Percentiles rank a stretch among this genome's conserved stretches.
Evolutionary conservation across 53 echinoderm and acorn worm species (phyloP).

Genomic region (Echinarachnius parma): DNA sequence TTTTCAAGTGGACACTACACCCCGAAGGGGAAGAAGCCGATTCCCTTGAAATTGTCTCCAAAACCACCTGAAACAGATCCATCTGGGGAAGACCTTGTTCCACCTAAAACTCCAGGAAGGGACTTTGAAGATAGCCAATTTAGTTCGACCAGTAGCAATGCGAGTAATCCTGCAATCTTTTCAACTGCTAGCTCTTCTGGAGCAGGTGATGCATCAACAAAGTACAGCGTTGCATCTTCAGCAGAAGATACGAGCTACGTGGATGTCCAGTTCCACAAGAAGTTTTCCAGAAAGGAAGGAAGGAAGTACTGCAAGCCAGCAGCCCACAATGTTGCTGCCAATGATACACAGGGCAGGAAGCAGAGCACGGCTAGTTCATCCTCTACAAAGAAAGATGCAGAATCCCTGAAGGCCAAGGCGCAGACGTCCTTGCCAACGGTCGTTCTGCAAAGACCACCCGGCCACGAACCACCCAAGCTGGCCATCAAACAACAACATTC

Average conservation of each 20-base stretch:
- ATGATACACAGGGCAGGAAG: slow-evolving; percentile 30
- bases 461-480: slow-evolving; percentile 44
- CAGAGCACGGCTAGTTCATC: slow-evolving; percentile 2
- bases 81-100: slow-evolving; percentile 57
- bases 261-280: slow-evolving; percentile 91
- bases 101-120: slow-evolving; percentile 78
- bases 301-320: slow-evolving; percentile 72
- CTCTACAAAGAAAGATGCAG: slow-evolving; percentile 30
- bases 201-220: slow-evolving; percentile 6
- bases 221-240: slow-evolving; percentile 18
- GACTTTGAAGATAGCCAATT: slow-evolving; percentile 34
- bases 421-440: slow-evolving; percentile 49
- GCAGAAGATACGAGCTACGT: slow-evolving; percentile 38
- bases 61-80: slow-evolving; percentile 25
- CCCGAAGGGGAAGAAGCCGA: slow-evolving; percentile 42
- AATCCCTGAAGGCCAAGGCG: slow-evolving; percentile 29
- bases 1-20: slow-evolving; percentile 43
- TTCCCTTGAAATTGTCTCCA: slow-evolving; percentile 34
- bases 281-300: slow-evolving; percentile 92
- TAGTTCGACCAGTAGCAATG: slow-evolving; percentile 13
- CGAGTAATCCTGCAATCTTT: neutral
- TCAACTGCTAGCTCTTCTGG: neutral
- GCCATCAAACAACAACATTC: slow-evolving; percentile 46
- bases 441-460: slow-evolving; percentile 31
- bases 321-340: slow-evolving; percentile 16